Evolutionary conservation across 2,888 invertebrate genomes (phyloP), one percentile per base, ranked within the genome.

Genomic region (Nymphalis polychloros): DNA sequence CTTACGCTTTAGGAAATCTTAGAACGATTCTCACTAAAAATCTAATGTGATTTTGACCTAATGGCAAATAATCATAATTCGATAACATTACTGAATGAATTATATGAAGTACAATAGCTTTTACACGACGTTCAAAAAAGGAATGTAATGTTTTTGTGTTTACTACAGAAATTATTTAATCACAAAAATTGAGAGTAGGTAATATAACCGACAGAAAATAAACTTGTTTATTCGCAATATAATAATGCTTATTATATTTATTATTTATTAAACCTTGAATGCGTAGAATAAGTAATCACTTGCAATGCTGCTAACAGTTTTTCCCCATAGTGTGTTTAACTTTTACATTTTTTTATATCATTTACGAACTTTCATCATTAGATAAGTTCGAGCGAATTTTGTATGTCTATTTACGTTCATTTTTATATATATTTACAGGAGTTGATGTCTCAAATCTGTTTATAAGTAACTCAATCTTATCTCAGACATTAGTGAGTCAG

Each of bases 391-490:
- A 10, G 35, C 10, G 8, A 8, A 2, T 41, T 41, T 41, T 10
- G 10, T 10, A 13, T 41, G 1, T 41, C 0, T 10, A 19, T 3
- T 10, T 19, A 8, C 20, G 20, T 71, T 68, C 72, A 72, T 72
- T 63, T 10, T 52, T 41, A 17, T 52, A 27, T 10, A 16, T 47
- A 63, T 62, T 70, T 20, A 48, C 47, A 50, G 48, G 68, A 61
- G 69, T 73, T 72, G 69, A 66, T 64, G 72, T 65, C 75, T 72
- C 67, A 68, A 72, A 68, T 31, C 55, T 80, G 75, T 81, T 78
- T 80, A 72, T 72, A 69, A 72, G 73, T 74, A 67, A 66, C 69
- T 68, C 77, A 77, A 71, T 75, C 77, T 80, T 83, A 83, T 85
- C 83, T 80, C 63, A 17, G 20, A 63, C 72, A 71, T 31, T 70